Base-by-base conservation (phyloP, 2,888 invertebrate species). In the Bombyx huttoni region DNA sequence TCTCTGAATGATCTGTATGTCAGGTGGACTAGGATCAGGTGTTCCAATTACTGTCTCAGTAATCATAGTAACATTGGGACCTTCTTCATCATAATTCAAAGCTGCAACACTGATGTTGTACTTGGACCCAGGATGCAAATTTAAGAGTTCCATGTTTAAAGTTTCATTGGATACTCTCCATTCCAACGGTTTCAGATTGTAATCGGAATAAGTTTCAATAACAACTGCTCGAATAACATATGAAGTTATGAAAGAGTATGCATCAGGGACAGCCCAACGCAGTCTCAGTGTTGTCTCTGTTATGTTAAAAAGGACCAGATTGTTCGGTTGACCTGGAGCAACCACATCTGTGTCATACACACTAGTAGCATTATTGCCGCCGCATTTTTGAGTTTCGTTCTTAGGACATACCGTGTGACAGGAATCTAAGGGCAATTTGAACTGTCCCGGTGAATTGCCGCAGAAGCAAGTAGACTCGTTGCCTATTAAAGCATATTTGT, bases 71-170 rank as follows among this genome's bases (percentile, higher is more conserved):
- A 89, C 81, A 14, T 89, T 83, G 0, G 91, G 90, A 13, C 95
- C 94, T 55, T 78, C 81, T 12, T 89, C 91, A 59, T 89, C 83
- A 56, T 72, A 87, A 73, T 92, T 92, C 33, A 89, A 81, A 0
- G 95, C 94, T 34, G 89, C 87, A 1, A 97, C 89, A 46, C 92
- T 92, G 33, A 97, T 87, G 58, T 93, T 92, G 72, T 96, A 97
- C 53, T 86, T 84, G 0, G 94, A 93, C 0, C 94, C 95, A 0
- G 96, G 93, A 57, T 93, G 91, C 3, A 97, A 74, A 65, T 91
- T 91, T 13, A 90, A 82, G 13, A 93, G 73, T 64, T 91, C 90
- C 45, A 89, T 89, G 56, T 87, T 83, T 14, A 87, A 81, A 49
- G 91, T 91, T 49, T 82, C 84, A 67, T 91, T 92, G 12, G 91